Evolutionary conservation across 2,797 vertebrate genomes (phyloP).

Genomic region (Cossypha caffra): DNA sequence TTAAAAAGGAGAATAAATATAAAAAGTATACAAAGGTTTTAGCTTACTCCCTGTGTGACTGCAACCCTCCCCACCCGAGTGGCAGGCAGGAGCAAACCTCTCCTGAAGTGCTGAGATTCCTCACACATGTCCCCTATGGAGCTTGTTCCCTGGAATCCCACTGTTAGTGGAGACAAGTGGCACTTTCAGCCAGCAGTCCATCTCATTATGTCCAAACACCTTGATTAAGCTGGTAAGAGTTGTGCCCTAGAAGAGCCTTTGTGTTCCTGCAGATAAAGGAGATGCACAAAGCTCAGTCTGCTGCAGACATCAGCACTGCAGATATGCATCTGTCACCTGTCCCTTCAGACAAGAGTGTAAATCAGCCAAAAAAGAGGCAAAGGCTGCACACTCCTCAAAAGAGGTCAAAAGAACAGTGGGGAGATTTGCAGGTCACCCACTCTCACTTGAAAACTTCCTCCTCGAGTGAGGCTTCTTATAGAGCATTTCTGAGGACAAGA

Average conservation of each 20-base stretch:
- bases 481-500: background rate
- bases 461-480: rapidly evolving
- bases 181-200: background rate
- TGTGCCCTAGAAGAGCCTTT: background rate
- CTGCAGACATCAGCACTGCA: background rate
- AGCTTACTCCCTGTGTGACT: background rate
- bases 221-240: background rate
- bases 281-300: background rate
- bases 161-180: background rate
- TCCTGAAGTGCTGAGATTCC: background rate
- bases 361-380: background rate
- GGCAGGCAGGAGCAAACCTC: background rate
- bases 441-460: background rate
- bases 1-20: background rate
- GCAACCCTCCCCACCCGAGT: background rate
- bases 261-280: background rate
- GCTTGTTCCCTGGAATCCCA: background rate
- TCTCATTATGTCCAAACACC: background rate
- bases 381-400: background rate
- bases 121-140: rapidly evolving
- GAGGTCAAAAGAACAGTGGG: background rate
- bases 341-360: background rate
- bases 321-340: background rate
- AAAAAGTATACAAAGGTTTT: background rate
- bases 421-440: background rate